Conservation (phyloP, 2,113 vertebrate genomes). For the Parus major region DNA sequence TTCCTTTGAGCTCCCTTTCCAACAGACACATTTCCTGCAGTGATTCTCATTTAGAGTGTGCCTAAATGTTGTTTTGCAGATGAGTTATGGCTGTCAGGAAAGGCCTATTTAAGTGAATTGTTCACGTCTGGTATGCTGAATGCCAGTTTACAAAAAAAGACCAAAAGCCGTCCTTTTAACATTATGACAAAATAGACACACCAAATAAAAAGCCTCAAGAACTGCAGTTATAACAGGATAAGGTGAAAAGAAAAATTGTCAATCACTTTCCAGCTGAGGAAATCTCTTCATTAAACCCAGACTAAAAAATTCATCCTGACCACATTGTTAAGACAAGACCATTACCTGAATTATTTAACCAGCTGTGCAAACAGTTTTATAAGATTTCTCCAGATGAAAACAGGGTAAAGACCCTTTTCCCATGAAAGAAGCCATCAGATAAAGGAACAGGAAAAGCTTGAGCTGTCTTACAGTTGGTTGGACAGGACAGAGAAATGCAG, state of each 20-base stretch:
- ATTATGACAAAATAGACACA: background rate
- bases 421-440: slow-evolving; percentile 37
- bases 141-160: background rate
- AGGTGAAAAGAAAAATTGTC: slow-evolving; percentile 23
- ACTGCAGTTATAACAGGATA: background rate
- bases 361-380: slow-evolving; percentile 17
- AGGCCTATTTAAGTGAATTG: slow-evolving; percentile 14
- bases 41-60: background rate
- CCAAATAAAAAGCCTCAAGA: background rate
- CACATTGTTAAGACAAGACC: background rate
- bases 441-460: slow-evolving; percentile 18
- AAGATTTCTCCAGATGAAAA: slow-evolving; percentile 34
- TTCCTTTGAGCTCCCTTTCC: background rate
- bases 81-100: slow-evolving; percentile 42
- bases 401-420: slow-evolving; percentile 5
- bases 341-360: slow-evolving; percentile 18
- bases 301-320: slow-evolving; percentile 10
- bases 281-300: slow-evolving; percentile 33
- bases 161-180: background rate
- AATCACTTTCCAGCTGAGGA: background rate
- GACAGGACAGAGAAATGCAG: background rate
- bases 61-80: slow-evolving; percentile 32
- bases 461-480: background rate
- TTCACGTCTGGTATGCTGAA: background rate
- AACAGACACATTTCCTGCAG: slow-evolving; percentile 7